phyloP scores from a whole-genome alignment of 2,113 vertebrate genomes.

The Spea bombifrons region DNA sequence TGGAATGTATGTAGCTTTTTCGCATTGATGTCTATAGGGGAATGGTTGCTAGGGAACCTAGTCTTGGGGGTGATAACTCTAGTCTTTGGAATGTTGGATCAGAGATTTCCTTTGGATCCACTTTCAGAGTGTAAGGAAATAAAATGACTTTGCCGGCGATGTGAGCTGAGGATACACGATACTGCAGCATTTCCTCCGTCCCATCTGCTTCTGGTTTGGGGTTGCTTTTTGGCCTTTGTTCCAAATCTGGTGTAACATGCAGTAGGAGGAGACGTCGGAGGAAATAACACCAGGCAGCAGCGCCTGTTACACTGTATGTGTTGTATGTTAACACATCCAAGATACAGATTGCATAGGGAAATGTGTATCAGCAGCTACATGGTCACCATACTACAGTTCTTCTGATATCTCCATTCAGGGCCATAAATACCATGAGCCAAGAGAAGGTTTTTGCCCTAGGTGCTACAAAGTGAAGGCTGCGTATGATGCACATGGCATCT shows the following conservation, averaged over 20 bases:
- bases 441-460: too few species aligned
- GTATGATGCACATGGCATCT: too few species aligned
- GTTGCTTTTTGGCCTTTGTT: background rate
- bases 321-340: too few species aligned
- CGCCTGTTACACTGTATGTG: too few species aligned
- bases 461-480: too few species aligned
- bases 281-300: too few species aligned
- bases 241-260: background rate
- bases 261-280: too few species aligned
- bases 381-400: too few species aligned
- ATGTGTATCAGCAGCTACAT: background rate
- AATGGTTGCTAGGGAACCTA: background rate
- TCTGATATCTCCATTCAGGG: too few species aligned
- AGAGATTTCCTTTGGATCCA: conserved; percentile 35
- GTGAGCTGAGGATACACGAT: conserved; percentile 1
- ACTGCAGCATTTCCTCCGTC: background rate
- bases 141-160: background rate
- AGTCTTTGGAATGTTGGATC: background rate
- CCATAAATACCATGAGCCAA: too few species aligned
- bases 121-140: conserved; percentile 13
- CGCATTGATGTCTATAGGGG: background rate
- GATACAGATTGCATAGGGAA: background rate
- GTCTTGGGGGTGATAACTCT: background rate
- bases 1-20: background rate
- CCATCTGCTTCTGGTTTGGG: conserved; percentile 17